Base-by-base conservation (phyloP, 2,797 vertebrate species). In the Phrynocephalus vlangalii region DNA sequence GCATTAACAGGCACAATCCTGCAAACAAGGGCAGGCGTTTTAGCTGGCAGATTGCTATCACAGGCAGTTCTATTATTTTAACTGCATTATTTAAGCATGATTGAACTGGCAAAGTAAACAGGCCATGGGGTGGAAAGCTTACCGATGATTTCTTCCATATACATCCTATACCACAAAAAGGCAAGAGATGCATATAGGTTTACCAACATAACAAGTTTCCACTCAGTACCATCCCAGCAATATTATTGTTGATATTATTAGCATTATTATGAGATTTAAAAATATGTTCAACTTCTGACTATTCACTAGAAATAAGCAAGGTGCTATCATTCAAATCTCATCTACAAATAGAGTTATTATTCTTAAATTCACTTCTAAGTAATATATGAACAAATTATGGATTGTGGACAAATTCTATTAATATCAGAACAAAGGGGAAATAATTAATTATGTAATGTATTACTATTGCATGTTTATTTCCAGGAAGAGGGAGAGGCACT, bases 1-100 rank as follows among this genome's bases (percentile, higher is more conserved):
- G 56, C 28, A 84, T 92, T 83, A 76, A 20, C 38, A 63, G 81
- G 30, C 76, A 68, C 33, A n/a, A 50, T 67, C 87, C 44, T 77
- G 33, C 8, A 56, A 86, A 10, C 38, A 76, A 13, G 5, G 86
- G 33, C 44, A 90, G 66, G 81, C 85, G 48, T 6, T 1, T 33
- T 75, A 89, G 60, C 52, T 0, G 72, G 48, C 18, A 92, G 75
- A 88, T 4, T 33, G 1, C 10, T 28, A 78, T 50, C 10, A 78
- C 28, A 18, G 13, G 24, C 6, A 38, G 70, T 71, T 71, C 28
- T 72, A 22, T 63, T 20, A 63, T 63, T 63, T 63, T 63, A 63
- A 63, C 13, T 63, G 18, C 60, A 20, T 63, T 63, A 63, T 63
- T 63, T 13, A 72, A 72, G 26, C n/a, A 30, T 44, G 24, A 22